Conservation (phyloP, 2,888 invertebrate genomes). For the Heliconius hortense region DNA sequence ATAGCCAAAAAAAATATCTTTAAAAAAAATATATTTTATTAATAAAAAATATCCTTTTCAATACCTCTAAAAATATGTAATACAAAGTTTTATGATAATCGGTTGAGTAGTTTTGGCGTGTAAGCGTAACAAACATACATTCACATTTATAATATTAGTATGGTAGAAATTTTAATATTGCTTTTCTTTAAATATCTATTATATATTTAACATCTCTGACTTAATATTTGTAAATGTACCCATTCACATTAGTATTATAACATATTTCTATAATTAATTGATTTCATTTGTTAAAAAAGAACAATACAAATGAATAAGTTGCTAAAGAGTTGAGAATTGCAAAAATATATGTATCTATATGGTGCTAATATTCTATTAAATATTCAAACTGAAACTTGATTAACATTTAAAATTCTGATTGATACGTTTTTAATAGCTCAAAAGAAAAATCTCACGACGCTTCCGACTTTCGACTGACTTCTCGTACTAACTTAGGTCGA, state of each 20-base stretch:
- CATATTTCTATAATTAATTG: neutral
- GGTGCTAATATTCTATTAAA: neutral
- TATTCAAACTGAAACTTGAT: neutral
- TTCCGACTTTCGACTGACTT: conserved; percentile 27
- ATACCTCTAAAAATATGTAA: too few relatives aligned
- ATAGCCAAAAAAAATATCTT: too few relatives aligned
- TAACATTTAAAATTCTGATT: conserved; percentile 16
- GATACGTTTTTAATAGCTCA: conserved; percentile 22
- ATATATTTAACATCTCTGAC: too few relatives aligned
- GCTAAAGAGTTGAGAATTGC: neutral
- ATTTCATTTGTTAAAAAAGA: neutral
- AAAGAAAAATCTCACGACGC: conserved; percentile 37
- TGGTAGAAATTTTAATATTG: too few relatives aligned
- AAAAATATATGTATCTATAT: neutral
- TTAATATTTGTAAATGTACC: neutral
- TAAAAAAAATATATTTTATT: too few relatives aligned
- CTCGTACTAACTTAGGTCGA: conserved; percentile 38
- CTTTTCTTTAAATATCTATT: too few relatives aligned
- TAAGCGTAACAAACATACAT: too few relatives aligned
- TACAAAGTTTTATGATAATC: too few relatives aligned
- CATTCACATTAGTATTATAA: too few relatives aligned
- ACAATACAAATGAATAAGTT: neutral
- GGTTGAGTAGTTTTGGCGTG: too few relatives aligned
- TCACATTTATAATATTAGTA: too few relatives aligned
- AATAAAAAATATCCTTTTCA: too few relatives aligned